phyloP scores from a whole-genome alignment of 2,797 vertebrate species.

The Alectoris magna region DNA sequence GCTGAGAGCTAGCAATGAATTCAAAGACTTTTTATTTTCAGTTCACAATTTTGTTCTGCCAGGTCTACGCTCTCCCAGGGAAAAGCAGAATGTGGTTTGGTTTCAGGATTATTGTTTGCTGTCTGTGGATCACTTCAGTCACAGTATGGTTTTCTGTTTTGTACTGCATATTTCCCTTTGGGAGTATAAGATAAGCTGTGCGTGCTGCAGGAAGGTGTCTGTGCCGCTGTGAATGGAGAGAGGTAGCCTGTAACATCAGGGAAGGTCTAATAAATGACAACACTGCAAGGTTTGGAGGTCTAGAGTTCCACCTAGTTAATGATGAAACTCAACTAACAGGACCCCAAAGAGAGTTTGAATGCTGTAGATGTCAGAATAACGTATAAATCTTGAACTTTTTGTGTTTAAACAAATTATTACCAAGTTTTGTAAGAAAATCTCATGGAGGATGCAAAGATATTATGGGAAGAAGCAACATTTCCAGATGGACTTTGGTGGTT shows the following conservation, averaged over 20 bases:
- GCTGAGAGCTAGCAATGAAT: background rate
- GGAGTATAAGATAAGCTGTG: background rate
- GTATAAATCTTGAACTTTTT: background rate
- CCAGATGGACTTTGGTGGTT: background rate
- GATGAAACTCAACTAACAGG: background rate
- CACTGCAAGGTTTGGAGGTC: background rate
- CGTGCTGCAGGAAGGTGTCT: background rate
- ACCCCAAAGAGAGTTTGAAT: constrained; percentile 1
- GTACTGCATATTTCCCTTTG: background rate
- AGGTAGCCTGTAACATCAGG: background rate
- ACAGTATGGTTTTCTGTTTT: background rate
- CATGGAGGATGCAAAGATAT: background rate
- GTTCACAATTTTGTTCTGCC: background rate
- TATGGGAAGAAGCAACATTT: background rate
- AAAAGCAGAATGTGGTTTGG: background rate
- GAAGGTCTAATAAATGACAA: background rate
- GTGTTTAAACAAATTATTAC: background rate
- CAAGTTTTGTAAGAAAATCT: background rate
- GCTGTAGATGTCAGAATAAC: background rate
- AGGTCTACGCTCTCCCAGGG: background rate
- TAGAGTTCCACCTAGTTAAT: background rate
- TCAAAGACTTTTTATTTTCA: background rate
- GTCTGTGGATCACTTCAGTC: background rate
- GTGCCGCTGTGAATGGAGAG: background rate
- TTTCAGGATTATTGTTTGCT: background rate